Evolutionary conservation across 2,797 vertebrate genomes (phyloP).

Genomic region (Centroberyx gerrardi): DNA sequence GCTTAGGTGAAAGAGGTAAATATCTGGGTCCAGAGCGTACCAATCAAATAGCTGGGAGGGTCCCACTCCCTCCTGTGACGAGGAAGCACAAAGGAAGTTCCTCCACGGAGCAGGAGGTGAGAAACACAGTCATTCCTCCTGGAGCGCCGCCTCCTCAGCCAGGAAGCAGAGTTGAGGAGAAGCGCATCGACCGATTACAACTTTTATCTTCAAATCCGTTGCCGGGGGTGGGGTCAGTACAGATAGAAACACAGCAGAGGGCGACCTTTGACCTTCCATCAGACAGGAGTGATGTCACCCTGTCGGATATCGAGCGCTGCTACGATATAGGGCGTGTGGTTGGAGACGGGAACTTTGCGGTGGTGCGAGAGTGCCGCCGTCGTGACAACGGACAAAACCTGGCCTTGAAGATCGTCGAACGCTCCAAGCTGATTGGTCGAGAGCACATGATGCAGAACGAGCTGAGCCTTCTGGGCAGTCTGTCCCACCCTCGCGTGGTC

Average conservation of each 20-base stretch:
- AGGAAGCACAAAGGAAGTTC: conserved; percentile 70
- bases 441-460: conserved; percentile 98
- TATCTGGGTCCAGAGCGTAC: conserved; percentile 53
- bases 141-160: conserved; percentile 33
- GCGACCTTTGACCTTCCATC: conserved; percentile 56
- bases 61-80: conserved; percentile 77
- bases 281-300: conserved; percentile 77
- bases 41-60: conserved; percentile 66
- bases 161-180: conserved; percentile 46
- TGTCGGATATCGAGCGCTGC: conserved; percentile 86
- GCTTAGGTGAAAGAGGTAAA: conserved; percentile 75
- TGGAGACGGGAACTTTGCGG: conserved; percentile 96
- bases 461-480: conserved; percentile 91
- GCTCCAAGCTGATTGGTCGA: conserved; percentile 92
- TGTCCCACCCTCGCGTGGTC: conserved; percentile 94
- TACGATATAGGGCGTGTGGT: conserved; percentile 93
- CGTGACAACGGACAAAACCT: conserved; percentile 83
- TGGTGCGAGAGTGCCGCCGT: conserved; percentile 91
- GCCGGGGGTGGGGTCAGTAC: conserved; percentile 33
- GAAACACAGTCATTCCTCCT: conserved; percentile 31
- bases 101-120: conserved; percentile 43
- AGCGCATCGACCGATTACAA: conserved; percentile 30
- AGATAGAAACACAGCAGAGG: conserved; percentile 21
- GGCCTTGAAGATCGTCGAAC: conserved; percentile 96
- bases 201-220: conserved; percentile 36